Evolutionary conservation across 1,140 invertebrate genomes (phyloP), one percentile per base, ranked within the genome.

Genomic region (Nephila pilipes): DNA sequence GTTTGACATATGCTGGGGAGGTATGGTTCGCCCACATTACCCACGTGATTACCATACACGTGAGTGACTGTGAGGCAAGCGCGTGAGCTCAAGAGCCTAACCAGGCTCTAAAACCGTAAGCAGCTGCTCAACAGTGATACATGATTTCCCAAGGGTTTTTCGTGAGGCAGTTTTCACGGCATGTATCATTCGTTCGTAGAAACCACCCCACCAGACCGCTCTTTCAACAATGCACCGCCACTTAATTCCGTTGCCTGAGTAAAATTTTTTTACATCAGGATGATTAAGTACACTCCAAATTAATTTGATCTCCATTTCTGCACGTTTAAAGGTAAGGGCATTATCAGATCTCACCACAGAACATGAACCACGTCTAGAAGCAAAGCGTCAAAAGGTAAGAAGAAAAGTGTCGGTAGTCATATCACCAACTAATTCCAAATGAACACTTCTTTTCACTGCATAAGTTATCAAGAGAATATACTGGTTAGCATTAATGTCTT

Each of bases 201-300:
- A 89, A 25, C 87, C 87, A 38, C 87, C 65, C 36, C 87, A 75
- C 20, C 87, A 89, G 0, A 38, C 14, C 0, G 60, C 63, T n/a
- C 25, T 10, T n/a, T n/a, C n/a, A n/a, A n/a, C n/a, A n/a, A n/a
- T n/a, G n/a, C n/a, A n/a, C n/a, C n/a, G n/a, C n/a, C n/a, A n/a
- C n/a, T n/a, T n/a, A n/a, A n/a, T n/a, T n/a, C n/a, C n/a, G n/a
- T n/a, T n/a, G n/a, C n/a, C n/a, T n/a, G n/a, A n/a, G n/a, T n/a
- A n/a, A n/a, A n/a, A n/a, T n/a, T n/a, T n/a, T n/a, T n/a, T n/a
- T n/a, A n/a, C n/a, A n/a, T n/a, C n/a, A n/a, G n/a, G n/a, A 46
- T 32, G 18, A 1, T 16, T n/a, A 14, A 29, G 6, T 4, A 10
- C 18, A 29, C 22, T 54, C 5, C 20, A 65, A 14, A 46, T 38